A percentile compares a stretch with the other conserved stretches of the same genome.
These are phyloP conservation scores for Brachyhypopomus gauderio DNA, from an alignment of 2,113 vertebrate species.

Conservation along the genomic window DNA sequence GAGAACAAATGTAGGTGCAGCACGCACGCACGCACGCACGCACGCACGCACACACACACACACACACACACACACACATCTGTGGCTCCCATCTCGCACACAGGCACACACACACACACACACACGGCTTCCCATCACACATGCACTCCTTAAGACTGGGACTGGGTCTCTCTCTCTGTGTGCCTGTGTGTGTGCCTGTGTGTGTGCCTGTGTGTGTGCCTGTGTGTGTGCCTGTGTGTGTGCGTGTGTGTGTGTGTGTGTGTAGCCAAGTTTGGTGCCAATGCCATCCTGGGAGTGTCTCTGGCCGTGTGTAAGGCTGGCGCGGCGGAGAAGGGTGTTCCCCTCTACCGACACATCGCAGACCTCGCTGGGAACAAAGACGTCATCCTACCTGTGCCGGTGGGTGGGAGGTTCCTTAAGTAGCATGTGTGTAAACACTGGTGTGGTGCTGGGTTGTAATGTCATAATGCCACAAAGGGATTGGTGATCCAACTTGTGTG, in stretches of 20 bases:
- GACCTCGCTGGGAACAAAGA: conserved; percentile 85
- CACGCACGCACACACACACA: too few relatives aligned
- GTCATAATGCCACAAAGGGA: too few relatives aligned
- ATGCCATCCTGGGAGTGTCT: conserved; percentile 87
- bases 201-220: conserved; percentile 20
- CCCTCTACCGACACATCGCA: conserved; percentile 87
- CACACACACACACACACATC: not conserved
- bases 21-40: not conserved
- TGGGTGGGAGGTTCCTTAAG: conserved; percentile 62
- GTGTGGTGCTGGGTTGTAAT: not conserved
- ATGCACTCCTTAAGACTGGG: too few relatives aligned
- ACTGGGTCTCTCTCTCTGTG: not conserved
- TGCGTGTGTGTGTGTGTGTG: conserved; percentile 3
- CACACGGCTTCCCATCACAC: too few relatives aligned
- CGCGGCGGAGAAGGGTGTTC: conserved; percentile 86
- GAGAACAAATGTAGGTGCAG: conserved; percentile 89
- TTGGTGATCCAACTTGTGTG: too few relatives aligned
- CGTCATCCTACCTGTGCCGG: conserved; percentile 85
- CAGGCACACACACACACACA: too few relatives aligned
- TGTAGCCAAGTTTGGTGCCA: conserved; percentile 86
- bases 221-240: conserved; percentile 7
- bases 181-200: conserved; percentile 3
- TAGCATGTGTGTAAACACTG: too few relatives aligned
- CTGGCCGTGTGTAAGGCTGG: conserved; percentile 88
- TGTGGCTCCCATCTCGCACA: too few relatives aligned